These are phyloP conservation scores for Trididemnum nubilum DNA, from an alignment of 23 tunicate species.

Conservation along the genomic window DNA sequence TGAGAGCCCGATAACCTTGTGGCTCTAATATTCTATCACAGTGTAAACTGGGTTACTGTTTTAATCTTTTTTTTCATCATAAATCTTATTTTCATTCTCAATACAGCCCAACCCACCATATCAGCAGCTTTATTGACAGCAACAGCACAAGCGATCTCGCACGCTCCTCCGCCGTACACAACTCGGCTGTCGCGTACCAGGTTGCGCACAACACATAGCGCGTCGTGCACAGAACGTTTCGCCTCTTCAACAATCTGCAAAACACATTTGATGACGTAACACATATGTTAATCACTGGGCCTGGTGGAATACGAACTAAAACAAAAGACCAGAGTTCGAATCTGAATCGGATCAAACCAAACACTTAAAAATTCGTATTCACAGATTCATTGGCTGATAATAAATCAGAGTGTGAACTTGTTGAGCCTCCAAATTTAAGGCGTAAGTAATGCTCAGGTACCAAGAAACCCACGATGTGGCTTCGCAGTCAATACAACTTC, in stretches of 20 bases:
- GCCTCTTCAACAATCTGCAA: conserved; percentile 92
- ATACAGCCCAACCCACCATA: conserved; percentile 63
- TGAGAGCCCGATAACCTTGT: too few relatives aligned
- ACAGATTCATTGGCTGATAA: not conserved
- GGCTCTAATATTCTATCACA: too few relatives aligned
- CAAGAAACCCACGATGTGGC: too few relatives aligned
- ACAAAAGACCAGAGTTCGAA: not conserved
- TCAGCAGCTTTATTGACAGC: conserved; percentile 97
- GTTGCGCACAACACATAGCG: conserved; percentile 93
- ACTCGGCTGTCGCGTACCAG: conserved; percentile 93
- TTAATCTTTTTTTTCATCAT: too few relatives aligned
- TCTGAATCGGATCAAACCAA: not conserved
- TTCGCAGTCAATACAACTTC: too few relatives aligned
- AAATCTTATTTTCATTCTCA: too few relatives aligned
- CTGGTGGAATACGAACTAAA: not conserved
- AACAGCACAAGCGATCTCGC: conserved; percentile 96
- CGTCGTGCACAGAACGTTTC: conserved; percentile 97
- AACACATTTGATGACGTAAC: not conserved
- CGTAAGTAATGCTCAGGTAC: too few relatives aligned
- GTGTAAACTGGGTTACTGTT: too few relatives aligned
- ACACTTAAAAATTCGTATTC: not conserved
- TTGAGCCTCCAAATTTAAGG: too few relatives aligned
- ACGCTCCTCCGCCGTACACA: conserved; percentile 99
- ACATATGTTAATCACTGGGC: not conserved
- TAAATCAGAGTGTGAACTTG: too few relatives aligned